Evolutionary conservation across 2,113 vertebrate species (phyloP), one percentile per base, ranked within the genome.

Genomic region (Copsychus sechellarum): DNA sequence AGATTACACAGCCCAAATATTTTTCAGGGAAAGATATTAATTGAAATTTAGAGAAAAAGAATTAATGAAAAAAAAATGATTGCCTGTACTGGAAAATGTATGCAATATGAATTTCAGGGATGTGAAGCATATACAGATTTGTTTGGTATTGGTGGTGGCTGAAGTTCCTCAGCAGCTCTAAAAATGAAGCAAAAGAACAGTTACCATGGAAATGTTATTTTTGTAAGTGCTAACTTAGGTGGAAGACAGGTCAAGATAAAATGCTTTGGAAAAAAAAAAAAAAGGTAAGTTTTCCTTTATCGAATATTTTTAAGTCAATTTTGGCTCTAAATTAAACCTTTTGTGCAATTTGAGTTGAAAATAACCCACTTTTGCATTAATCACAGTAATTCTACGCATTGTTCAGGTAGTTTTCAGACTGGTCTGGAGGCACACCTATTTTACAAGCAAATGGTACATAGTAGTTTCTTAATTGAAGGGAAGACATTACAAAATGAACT

Each of bases 131-230:
- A 72, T 66, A 48, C 61, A 88, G 81, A 82, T 60, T 85, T 95
- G 51, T 96, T 92, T 90, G 87, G 33, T 91, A 65, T 64, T 70
- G 56, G 61, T 82, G 81, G 88, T 65, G 80, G 61, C 70, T 89
- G 81, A 91, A 74, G 92, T 95, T 95, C 90, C 38, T 72, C 79
- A 96, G 78, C 81, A 65, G 82, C 90, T 91, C 95, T 93, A 76
- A 93, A 96, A 94, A 90, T 57, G 90, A 94, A 96, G 61, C 53
- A 88, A 85, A 93, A 80, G 92, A 90, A 88, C 85, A 88, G 92
- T 96, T 95, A 91, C 96, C 93, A 96, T 96, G 92, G 95, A 96
- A 96, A 96, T 94, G 79, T 92, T 95, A 82, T 88, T 94, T 94
- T 85, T 94, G 19, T 72, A 78, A 94, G 81, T 87, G 78, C n/a